Conservation (phyloP, 2,113 vertebrate genomes). For the Ailurus styani region DNA sequence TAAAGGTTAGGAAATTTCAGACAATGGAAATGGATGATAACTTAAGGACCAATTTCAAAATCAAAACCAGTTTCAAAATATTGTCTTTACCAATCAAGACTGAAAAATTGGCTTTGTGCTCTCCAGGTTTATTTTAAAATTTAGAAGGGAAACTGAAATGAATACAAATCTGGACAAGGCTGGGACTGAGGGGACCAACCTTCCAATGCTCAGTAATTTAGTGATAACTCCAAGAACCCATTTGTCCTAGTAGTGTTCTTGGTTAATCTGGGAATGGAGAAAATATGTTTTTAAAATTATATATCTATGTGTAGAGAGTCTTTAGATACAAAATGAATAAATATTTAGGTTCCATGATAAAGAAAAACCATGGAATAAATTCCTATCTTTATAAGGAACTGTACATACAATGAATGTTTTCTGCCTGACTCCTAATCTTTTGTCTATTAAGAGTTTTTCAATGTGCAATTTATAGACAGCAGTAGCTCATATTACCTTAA, state of each 20-base stretch:
- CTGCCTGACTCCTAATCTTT: neutral
- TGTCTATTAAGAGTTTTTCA: conserved; percentile 26
- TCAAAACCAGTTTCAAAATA: conserved; percentile 26
- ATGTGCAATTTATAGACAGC: neutral
- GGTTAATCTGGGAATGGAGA: conserved; percentile 26
- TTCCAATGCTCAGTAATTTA: neutral
- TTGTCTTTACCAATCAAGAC: conserved; percentile 15
- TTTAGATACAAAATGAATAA: conserved; percentile 46
- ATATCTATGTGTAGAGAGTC: neutral
- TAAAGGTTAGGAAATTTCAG: neutral
- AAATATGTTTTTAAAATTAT: conserved; percentile 29
- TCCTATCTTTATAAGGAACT: conserved; percentile 1
- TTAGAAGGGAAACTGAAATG: conserved; percentile 22
- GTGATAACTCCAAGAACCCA: neutral
- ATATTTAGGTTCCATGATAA: conserved; percentile 50
- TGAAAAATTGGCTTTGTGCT: neutral
- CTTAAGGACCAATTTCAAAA: conserved; percentile 35
- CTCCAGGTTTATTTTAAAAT: neutral
- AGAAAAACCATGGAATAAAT: neutral
- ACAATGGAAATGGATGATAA: neutral
- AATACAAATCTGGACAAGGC: conserved; percentile 16
- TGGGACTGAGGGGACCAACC: neutral
- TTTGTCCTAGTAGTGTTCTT: conserved; percentile 16
- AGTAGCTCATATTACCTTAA: conserved; percentile 17
- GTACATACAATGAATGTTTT: conserved; percentile 58